Evolutionary conservation across 2,888 invertebrate species (phyloP).

Genomic region (Carterocephalus palaemon): DNA sequence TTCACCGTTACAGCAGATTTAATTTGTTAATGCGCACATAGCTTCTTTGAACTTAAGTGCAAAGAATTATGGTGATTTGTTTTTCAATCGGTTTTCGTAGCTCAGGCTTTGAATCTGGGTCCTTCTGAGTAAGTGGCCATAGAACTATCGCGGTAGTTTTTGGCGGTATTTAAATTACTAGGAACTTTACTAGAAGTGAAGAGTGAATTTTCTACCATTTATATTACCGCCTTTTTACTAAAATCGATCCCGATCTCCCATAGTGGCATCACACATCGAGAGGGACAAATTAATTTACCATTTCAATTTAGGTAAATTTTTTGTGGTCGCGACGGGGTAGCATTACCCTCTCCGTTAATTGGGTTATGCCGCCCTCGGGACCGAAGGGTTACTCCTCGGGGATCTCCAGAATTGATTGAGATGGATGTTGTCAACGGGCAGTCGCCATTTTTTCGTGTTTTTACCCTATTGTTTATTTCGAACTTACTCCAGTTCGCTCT

Average conservation of each 20-base stretch:
- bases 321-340: slow-evolving; percentile 54
- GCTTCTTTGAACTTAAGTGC: too few relatives aligned
- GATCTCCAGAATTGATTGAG: slow-evolving; percentile 70
- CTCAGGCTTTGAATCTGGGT: too few relatives aligned
- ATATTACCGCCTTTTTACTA: too few relatives aligned
- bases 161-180: too few relatives aligned
- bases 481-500: slow-evolving; percentile 36
- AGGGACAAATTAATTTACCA: slow-evolving; percentile 57
- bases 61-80: too few relatives aligned
- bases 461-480: slow-evolving; percentile 41
- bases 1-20: too few relatives aligned
- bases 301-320: slow-evolving; percentile 73
- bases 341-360: slow-evolving; percentile 66
- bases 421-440: slow-evolving; percentile 74
- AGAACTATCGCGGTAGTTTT: too few relatives aligned
- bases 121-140: too few relatives aligned
- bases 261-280: slow-evolving; percentile 18
- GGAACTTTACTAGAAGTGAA: too few relatives aligned
- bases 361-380: slow-evolving; percentile 69
- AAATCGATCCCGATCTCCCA: slow-evolving; percentile 2
- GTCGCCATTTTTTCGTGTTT: slow-evolving; percentile 62
- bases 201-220: too few relatives aligned
- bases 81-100: too few relatives aligned
- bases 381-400: slow-evolving; percentile 71
- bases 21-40: too few relatives aligned